These are phyloP conservation scores for Nemurella pictetii DNA, from an alignment of 2,888 invertebrate genomes.

Conservation along the genomic window DNA sequence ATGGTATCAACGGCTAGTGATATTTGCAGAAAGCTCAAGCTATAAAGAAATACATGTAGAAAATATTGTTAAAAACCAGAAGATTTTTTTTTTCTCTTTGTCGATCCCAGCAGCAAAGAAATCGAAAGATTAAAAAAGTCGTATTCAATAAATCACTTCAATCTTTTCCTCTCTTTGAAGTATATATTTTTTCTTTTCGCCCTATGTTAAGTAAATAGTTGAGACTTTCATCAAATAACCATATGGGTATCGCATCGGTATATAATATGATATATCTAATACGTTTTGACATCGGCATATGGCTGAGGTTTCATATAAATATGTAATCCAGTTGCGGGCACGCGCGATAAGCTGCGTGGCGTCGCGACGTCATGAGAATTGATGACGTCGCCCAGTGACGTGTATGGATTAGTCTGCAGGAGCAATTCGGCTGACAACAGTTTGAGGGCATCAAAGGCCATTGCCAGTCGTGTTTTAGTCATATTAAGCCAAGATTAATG, in stretches of 20 bases:
- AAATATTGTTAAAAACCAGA: no score
- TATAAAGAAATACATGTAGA: no score
- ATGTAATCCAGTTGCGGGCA: background rate
- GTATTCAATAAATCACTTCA: background rate
- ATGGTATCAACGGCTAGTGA: no score
- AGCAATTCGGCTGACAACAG: slow-evolving; percentile 2
- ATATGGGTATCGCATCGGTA: background rate
- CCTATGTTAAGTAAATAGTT: background rate
- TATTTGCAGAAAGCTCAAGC: no score
- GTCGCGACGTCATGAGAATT: slow-evolving; percentile 9
- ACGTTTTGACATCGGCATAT: background rate
- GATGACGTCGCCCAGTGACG: slow-evolving; percentile 9
- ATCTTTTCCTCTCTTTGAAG: background rate
- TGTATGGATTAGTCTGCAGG: slow-evolving; percentile 20
- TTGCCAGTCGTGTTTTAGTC: slow-evolving; percentile 1
- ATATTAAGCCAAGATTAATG: slow-evolving; percentile 21
- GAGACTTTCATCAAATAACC: background rate
- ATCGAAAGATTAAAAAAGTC: no score
- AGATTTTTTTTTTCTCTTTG: no score
- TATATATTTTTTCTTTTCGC: background rate
- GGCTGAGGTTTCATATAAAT: background rate
- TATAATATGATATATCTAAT: background rate
- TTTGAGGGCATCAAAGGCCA: background rate
- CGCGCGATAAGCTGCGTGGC: background rate
- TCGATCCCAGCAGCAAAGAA: no score